A percentile compares a stretch with the other conserved stretches of the same genome.
These are phyloP conservation scores for human DNA, from an alignment of 2,113 vertebrate genomes.

Conservation along the genomic window DNA sequence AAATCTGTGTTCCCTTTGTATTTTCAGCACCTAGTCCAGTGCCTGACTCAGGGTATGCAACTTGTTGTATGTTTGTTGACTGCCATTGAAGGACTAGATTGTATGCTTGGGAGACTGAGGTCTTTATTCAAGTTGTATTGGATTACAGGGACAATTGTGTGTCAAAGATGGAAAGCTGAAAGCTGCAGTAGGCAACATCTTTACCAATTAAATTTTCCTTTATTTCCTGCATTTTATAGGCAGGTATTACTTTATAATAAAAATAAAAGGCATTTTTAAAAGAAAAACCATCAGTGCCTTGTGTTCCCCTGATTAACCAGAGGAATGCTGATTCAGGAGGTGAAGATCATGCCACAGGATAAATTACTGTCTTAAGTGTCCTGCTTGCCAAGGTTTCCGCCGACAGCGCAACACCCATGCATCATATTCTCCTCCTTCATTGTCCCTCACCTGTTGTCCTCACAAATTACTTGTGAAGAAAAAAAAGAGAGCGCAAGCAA, in stretches of 20 bases:
- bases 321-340: not conserved
- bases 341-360: not conserved
- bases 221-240: not conserved
- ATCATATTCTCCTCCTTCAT: not conserved
- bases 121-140: not conserved
- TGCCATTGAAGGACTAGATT: not conserved
- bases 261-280: slow-evolving; percentile 18
- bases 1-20: not conserved
- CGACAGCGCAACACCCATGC: not conserved
- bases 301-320: not conserved
- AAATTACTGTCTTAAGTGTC: not conserved
- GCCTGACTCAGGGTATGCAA: not conserved
- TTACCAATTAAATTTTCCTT: not conserved
- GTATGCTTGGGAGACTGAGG: not conserved
- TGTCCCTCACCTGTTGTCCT: not conserved
- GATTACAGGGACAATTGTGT: not conserved
- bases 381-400: not conserved
- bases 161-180: not conserved
- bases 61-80: not conserved
- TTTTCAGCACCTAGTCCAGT: not conserved
- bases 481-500: not conserved
- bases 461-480: not conserved
- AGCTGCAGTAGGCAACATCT: not conserved
- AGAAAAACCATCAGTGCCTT: not conserved
- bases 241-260: not conserved